A percentile compares a stretch with the other conserved stretches of the same genome.
These are phyloP conservation scores for Eupelmus urozonus DNA, from an alignment of 2,888 invertebrate species.

Conservation along the genomic window DNA sequence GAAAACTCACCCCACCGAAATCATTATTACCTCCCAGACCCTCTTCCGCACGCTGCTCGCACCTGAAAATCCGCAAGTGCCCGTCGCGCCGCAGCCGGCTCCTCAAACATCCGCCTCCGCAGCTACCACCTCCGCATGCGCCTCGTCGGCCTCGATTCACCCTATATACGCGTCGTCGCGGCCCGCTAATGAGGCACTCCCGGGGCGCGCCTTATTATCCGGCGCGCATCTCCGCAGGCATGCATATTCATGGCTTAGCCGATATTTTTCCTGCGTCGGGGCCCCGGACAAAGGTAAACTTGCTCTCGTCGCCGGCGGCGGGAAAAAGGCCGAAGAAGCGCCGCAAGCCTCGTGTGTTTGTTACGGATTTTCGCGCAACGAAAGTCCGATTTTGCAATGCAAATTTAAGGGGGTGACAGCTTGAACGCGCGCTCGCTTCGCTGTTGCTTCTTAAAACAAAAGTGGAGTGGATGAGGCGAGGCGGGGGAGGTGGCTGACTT, in stretches of 20 bases:
- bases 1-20: too few relatives aligned
- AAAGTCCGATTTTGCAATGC: slow-evolving; percentile 28
- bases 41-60: too few relatives aligned
- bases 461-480: background rate
- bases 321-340: slow-evolving; percentile 4
- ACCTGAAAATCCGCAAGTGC: too few relatives aligned
- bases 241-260: slow-evolving; percentile 19
- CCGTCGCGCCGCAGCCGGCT: too few relatives aligned
- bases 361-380: slow-evolving; percentile 30
- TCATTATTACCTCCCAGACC: too few relatives aligned
- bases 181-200: slow-evolving; percentile 43
- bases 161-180: background rate
- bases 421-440: background rate
- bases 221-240: background rate
- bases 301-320: background rate
- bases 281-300: too few relatives aligned
- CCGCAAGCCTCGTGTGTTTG: slow-evolving; percentile 23
- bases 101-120: too few relatives aligned
- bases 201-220: background rate
- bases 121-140: too few relatives aligned
- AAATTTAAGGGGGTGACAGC: slow-evolving; percentile 9
- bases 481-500: too few relatives aligned
- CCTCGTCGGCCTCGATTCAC: slow-evolving; percentile 41
- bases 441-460: slow-evolving; percentile 36
- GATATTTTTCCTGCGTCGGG: slow-evolving; percentile 4